Evolutionary conservation across 2,888 invertebrate genomes (phyloP).

Genomic region (Oxycera nigricornis): DNA sequence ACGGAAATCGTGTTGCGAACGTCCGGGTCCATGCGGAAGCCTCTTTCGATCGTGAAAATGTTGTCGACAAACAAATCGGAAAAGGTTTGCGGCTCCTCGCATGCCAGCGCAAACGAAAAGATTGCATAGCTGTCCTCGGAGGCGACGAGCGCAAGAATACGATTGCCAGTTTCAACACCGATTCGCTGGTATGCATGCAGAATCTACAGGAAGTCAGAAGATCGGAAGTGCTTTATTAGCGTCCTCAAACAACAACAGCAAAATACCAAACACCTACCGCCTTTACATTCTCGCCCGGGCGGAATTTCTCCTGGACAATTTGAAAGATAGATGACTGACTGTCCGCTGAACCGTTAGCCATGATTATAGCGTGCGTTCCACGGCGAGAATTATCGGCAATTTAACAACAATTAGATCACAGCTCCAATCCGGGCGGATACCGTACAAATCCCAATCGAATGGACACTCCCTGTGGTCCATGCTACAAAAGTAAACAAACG

Average conservation of each 20-base stretch:
- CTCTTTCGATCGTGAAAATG: constrained; percentile 79
- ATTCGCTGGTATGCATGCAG: constrained; percentile 61
- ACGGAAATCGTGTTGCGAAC: constrained; percentile 31
- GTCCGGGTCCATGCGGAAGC: constrained; percentile 77
- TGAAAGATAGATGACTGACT: constrained; percentile 40
- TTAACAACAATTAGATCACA: not conserved
- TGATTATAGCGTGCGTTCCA: not conserved
- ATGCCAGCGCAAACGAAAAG: constrained; percentile 56
- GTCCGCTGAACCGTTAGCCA: not conserved
- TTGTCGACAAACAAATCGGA: constrained; percentile 82
- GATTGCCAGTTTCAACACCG: constrained; percentile 56
- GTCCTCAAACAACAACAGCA: not conserved
- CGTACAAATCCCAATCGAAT: not conserved
- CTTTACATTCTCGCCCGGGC: constrained; percentile 57
- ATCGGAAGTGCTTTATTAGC: not conserved
- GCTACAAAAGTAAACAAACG: not conserved
- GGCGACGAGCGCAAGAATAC: constrained; percentile 57
- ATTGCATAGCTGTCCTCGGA: constrained; percentile 58
- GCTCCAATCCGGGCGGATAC: not conserved
- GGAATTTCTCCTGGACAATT: constrained; percentile 59
- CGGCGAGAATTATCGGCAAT: not conserved
- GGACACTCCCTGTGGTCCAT: constrained; percentile 2
- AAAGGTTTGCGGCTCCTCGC: constrained; percentile 71
- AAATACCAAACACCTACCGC: constrained; percentile 51
- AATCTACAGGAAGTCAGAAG: constrained; percentile 50